A percentile compares a stretch with the other conserved stretches of the same genome.
These are phyloP conservation scores for Phaetusa simplex DNA, from an alignment of 2,113 vertebrate species.

Conservation along the genomic window DNA sequence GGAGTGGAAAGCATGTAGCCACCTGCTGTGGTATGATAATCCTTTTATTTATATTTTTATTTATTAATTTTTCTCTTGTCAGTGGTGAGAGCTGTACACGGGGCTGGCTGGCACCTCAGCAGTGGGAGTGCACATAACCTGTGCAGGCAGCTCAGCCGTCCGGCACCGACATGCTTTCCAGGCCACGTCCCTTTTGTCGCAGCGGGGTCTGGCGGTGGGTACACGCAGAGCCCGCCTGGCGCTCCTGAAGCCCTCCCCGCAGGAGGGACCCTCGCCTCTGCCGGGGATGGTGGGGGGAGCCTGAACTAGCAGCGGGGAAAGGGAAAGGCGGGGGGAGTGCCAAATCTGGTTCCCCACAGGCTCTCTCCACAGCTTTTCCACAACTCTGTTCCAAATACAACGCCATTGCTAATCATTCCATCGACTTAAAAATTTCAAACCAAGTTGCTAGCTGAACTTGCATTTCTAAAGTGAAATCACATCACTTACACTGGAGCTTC, in stretches of 20 bases:
- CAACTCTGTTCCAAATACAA: neutral
- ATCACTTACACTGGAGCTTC: neutral
- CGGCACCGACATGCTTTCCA: neutral
- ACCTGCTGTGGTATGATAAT: neutral
- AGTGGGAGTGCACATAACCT: fast-evolving
- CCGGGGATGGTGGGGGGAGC: no score
- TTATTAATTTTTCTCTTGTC: neutral
- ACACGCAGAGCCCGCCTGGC: fast-evolving
- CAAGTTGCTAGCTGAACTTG: neutral
- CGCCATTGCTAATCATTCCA: neutral
- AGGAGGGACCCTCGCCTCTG: neutral
- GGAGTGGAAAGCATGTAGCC: neutral
- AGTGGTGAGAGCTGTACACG: fast-evolving
- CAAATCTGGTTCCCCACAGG: fast-evolving
- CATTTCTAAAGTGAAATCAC: neutral
- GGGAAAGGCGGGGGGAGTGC: fast-evolving
- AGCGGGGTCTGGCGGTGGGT: neutral
- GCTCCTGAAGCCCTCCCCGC: neutral
- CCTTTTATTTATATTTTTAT: neutral
- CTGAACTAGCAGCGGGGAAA: neutral
- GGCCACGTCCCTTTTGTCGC: neutral
- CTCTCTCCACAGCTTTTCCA: neutral
- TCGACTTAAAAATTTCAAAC: neutral
- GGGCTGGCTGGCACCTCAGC: neutral
- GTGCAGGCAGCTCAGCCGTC: neutral